These are phyloP conservation scores for Lamprologus callipterus DNA, from an alignment of 2,113 vertebrate species.

Conservation along the genomic window DNA sequence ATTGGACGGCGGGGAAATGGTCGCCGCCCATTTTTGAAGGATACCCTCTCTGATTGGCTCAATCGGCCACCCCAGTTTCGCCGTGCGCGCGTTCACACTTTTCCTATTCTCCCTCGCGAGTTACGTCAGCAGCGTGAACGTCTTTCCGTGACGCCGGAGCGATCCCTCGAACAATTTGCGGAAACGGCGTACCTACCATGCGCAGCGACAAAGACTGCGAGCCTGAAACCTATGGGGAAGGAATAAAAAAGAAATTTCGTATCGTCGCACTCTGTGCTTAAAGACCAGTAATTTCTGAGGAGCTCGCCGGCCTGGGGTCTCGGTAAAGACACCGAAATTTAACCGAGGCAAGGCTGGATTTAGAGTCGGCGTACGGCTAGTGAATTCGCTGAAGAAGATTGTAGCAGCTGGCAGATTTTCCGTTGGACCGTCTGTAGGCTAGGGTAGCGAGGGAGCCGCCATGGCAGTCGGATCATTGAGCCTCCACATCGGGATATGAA, in stretches of 20 bases:
- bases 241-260: constrained; percentile 63
- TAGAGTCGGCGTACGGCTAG: neutral
- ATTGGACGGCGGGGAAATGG: constrained; percentile 34
- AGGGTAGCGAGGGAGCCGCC: constrained; percentile 73
- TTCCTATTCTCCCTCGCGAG: constrained; percentile 45
- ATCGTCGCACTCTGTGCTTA: constrained; percentile 39
- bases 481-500: constrained; percentile 75
- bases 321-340: constrained; percentile 23
- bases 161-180: constrained; percentile 20
- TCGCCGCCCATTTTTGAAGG: constrained; percentile 45
- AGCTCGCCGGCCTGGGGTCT: neutral
- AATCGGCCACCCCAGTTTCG: constrained; percentile 40
- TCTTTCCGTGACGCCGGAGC: neutral
- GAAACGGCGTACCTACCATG: constrained; percentile 48
- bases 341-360: neutral
- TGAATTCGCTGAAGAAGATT: constrained; percentile 30
- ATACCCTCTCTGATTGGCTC: constrained; percentile 59
- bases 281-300: constrained; percentile 16
- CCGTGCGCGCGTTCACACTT: constrained; percentile 58
- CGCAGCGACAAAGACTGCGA: constrained; percentile 75
- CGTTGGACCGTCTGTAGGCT: constrained; percentile 64
- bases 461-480: constrained; percentile 75
- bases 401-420: constrained; percentile 60
- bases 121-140: constrained; percentile 39
- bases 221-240: constrained; percentile 69